phyloP scores from a whole-genome alignment of 2,888 invertebrate species.

The Lasioglossum figueresi region DNA sequence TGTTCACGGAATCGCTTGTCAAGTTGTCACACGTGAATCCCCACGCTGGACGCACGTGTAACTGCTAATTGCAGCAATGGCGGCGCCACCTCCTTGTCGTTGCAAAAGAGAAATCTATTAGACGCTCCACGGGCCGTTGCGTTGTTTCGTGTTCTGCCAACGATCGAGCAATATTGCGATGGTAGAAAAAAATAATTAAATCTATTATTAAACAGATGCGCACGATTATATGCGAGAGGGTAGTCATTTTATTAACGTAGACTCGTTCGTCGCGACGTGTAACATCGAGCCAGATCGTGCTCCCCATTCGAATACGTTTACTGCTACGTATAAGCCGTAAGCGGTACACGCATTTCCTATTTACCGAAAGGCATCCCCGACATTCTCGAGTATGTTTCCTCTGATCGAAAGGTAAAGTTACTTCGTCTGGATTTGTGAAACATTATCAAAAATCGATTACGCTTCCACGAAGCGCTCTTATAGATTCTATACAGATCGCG shows the following conservation, averaged over 20 bases:
- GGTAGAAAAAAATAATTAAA: neutral
- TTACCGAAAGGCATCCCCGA: neutral
- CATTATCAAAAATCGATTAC: neutral
- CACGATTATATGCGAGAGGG: neutral
- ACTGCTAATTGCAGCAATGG: neutral
- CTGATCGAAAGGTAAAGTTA: constrained; percentile 6
- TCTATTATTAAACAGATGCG: neutral
- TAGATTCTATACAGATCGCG: neutral
- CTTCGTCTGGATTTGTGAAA: neutral
- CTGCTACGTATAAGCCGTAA: too few species aligned
- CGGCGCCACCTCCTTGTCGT: neutral
- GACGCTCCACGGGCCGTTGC: neutral
- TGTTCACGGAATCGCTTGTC: neutral
- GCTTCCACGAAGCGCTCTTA: neutral
- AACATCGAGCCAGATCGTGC: neutral
- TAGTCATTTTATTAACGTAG: neutral
- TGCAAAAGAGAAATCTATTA: neutral
- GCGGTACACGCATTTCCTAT: too few species aligned
- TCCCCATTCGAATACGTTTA: too few species aligned
- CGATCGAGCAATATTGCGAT: neutral
- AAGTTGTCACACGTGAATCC: constrained; percentile 10
- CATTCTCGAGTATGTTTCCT: neutral
- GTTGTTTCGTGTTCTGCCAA: neutral
- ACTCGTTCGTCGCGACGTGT: neutral
- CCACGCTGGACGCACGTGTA: neutral